These are phyloP conservation scores for Serripes groenlandicus DNA, from an alignment of 2,888 invertebrate genomes.

Conservation along the genomic window DNA sequence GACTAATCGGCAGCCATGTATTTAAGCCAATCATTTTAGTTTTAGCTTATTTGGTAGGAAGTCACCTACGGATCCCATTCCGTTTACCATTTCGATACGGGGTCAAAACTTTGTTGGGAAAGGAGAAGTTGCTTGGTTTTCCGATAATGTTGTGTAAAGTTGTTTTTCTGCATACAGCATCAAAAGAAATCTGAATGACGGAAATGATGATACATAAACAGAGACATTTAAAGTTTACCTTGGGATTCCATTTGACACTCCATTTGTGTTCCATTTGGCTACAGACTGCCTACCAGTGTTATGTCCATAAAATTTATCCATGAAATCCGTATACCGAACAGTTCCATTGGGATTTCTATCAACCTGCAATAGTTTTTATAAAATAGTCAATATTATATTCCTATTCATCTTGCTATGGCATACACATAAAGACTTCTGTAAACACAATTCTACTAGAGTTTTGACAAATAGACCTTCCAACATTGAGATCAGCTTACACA, in stretches of 20 bases:
- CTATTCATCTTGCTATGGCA: no score
- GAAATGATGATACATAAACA: neutral
- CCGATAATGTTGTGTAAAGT: conserved; percentile 1
- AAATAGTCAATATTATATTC: no score
- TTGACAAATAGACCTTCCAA: no score
- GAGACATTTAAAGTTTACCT: conserved; percentile 33
- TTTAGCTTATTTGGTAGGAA: no score
- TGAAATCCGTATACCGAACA: conserved; percentile 81
- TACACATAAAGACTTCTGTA: no score
- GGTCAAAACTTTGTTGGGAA: neutral
- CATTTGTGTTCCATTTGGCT: conserved; percentile 49
- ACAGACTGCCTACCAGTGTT: conserved; percentile 42
- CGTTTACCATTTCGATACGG: no score
- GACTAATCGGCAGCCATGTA: no score
- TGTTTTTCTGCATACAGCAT: neutral
- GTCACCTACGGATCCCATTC: no score
- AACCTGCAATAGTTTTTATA: conserved; percentile 77
- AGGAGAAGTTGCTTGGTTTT: neutral
- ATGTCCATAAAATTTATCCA: conserved; percentile 76
- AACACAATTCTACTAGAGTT: neutral
- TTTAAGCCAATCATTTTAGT: no score
- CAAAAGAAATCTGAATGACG: neutral
- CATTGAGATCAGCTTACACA: no score
- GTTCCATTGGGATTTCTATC: conserved; percentile 80
- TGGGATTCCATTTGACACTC: conserved; percentile 60